Base-by-base conservation (phyloP, 1,140 invertebrate genomes). In the Oryzaephilus surinamensis region DNA sequence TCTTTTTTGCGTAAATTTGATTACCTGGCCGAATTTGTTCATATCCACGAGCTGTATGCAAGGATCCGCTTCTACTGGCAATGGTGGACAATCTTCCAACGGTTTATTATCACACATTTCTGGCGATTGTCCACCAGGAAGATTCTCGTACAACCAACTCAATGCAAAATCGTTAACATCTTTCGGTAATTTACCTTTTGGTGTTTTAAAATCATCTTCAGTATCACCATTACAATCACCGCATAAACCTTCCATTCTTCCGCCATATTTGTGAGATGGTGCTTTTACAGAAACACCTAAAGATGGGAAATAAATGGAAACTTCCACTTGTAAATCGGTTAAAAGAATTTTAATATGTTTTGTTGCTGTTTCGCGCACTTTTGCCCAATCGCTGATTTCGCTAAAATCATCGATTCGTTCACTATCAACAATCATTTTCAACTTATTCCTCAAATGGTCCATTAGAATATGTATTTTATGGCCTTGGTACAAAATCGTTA, bases 221-320 rank as follows among this genome's bases (percentile, higher is more conserved):
- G 66, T 57, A 51, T 82, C 69, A 7, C 69, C 68, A 45, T 85
- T 81, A 54, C 85, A 89, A 45, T 77, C 71, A 32, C 84, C 84
- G 57, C 85, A 89, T 1, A 89, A 59, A 23, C 85, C 86, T 61
- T 86, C 79, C 18, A 79, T 75, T 33, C 73, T 73, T 38, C 75
- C 75, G 8, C 69, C 72, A 57, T 85, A 88, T 13, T 77, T 64
- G 29, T 76, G 72, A 1, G 84, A 85, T 0, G 85, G 83, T 2
- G 74, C 66, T 37, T 66, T 71, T 2, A 87, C 60, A 0, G 51
- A 57, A 6, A 58, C 55, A 6, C 55, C 60, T 12, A 62, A 34
- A 7, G 54, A 52, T 16, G 57, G 57, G 40, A 50, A 61, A 32
- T 55, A 55, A 13, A 61, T 49, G 10, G 48, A 52, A 28, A 77